phyloP scores from a whole-genome alignment of 2,113 vertebrate genomes.

The Todiramphus chloris region DNA sequence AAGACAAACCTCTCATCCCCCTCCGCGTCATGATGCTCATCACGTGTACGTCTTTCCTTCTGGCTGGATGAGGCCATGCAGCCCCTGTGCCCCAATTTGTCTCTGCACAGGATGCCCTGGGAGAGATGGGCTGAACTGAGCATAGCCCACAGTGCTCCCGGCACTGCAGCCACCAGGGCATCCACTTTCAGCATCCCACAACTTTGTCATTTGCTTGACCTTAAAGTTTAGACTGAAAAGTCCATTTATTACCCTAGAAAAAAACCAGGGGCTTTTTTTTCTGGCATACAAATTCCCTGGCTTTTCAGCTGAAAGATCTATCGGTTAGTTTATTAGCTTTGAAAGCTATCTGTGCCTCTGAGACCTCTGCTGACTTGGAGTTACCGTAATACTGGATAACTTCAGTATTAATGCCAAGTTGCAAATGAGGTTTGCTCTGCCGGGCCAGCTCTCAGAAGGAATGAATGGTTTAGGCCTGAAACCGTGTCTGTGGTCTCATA shows the following conservation, averaged over 20 bases:
- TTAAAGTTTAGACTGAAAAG: neutral
- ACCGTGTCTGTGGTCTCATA: neutral
- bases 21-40: neutral
- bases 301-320: neutral
- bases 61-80: neutral
- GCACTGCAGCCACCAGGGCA: neutral
- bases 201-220: neutral
- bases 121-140: neutral
- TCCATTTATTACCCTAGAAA: neutral
- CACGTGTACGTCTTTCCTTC: fast-evolving
- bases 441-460: neutral
- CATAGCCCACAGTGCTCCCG: fast-evolving
- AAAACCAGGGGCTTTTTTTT: neutral
- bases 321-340: neutral
- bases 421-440: neutral
- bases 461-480: neutral
- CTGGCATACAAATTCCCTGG: neutral
- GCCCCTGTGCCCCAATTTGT: neutral
- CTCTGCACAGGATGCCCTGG: neutral
- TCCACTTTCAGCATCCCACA: neutral
- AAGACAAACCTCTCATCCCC: neutral
- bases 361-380: neutral
- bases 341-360: neutral
- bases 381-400: constrained; percentile 10
- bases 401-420: neutral